phyloP scores from a whole-genome alignment of 2,888 invertebrate genomes.

The Thymelicus lineola region DNA sequence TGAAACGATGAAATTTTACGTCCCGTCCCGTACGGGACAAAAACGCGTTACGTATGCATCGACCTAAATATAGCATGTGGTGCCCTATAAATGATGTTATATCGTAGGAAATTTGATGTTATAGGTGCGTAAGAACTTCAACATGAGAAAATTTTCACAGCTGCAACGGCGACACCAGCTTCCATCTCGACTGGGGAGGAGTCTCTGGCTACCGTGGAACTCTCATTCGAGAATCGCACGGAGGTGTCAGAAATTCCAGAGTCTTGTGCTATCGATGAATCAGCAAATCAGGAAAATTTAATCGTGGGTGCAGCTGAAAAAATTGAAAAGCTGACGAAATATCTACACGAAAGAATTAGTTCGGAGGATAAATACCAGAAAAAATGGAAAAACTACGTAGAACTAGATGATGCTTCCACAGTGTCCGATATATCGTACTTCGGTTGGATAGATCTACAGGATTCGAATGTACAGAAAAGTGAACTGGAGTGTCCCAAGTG shows the following conservation, averaged over 20 bases:
- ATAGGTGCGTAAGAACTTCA: conserved; percentile 75
- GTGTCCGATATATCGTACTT: conserved; percentile 46
- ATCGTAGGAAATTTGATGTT: conserved; percentile 39
- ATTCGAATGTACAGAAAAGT: conserved; percentile 45
- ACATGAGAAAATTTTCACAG: conserved; percentile 71
- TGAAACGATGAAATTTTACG: too few species aligned
- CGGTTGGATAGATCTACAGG: conserved; percentile 64
- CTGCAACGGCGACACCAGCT: conserved; percentile 58
- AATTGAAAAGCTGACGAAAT: conserved; percentile 81
- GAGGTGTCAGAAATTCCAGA: conserved; percentile 59
- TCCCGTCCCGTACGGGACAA: too few species aligned
- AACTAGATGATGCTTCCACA: conserved; percentile 53
- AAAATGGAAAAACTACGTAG: conserved; percentile 73
- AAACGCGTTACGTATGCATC: too few species aligned
- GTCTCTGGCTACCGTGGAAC: conserved; percentile 57
- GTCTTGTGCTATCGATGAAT: conserved; percentile 53
- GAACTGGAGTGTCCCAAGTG: conserved; percentile 69
- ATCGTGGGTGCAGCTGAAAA: conserved; percentile 70
- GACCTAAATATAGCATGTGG: too few species aligned
- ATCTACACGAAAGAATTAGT: conserved; percentile 58
- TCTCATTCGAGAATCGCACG: conserved; percentile 64
- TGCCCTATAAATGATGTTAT: background rate
- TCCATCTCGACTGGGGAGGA: conserved; percentile 56
- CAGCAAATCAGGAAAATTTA: conserved; percentile 55
- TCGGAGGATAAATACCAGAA: conserved; percentile 54